Conservation (phyloP, 2,113 vertebrate species). For the Panurus biarmicus region DNA sequence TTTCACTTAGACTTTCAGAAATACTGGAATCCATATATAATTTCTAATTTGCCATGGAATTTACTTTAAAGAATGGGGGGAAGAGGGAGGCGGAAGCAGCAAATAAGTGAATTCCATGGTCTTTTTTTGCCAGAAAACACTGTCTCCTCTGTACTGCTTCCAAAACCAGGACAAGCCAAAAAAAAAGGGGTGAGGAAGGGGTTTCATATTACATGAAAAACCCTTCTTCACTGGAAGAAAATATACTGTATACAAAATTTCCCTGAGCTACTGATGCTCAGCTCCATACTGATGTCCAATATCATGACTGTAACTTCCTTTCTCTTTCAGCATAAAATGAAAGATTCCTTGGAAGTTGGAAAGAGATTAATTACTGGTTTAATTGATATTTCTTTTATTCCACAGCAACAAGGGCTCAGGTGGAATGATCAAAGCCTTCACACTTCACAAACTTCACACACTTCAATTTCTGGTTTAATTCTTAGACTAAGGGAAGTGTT, state of each 20-base stretch:
- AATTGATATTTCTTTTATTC: background rate
- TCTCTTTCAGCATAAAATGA: background rate
- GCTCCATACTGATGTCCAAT: background rate
- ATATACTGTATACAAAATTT: background rate
- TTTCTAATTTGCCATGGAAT: conserved; percentile 15
- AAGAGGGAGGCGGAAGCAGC: background rate
- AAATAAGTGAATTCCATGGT: conserved; percentile 1
- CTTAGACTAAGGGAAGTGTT: background rate
- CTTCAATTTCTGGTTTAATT: background rate
- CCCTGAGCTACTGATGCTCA: background rate
- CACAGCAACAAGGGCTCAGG: background rate
- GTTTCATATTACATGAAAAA: background rate
- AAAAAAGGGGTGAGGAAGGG: background rate
- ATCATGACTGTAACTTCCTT: background rate
- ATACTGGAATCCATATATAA: background rate
- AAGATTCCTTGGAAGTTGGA: conserved; percentile 19
- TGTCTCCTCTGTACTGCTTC: conserved; percentile 1
- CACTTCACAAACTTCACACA: too few relatives aligned
- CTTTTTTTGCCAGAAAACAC: background rate
- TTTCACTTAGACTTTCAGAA: background rate
- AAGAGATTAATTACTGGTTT: background rate
- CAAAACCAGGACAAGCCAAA: background rate
- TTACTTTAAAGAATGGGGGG: background rate
- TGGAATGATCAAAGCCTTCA: background rate
- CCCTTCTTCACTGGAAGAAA: background rate